Conservation (phyloP, 2,113 vertebrate genomes). For the Vanacampus margaritifer region DNA sequence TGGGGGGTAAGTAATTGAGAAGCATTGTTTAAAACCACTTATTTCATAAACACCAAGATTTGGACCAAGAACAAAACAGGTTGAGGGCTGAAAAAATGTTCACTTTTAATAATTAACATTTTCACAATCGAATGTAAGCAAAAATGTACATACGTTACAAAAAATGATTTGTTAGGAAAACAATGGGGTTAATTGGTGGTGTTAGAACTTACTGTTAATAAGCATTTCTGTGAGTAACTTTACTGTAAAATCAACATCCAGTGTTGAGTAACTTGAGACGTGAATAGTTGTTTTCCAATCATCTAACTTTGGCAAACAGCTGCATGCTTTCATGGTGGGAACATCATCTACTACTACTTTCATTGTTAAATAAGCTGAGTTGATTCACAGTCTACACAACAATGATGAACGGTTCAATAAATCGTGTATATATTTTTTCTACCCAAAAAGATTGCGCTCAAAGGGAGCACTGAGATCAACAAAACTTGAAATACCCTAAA, state of each 20-base stretch:
- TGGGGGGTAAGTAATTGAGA: too few species aligned
- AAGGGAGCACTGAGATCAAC: conserved; percentile 49
- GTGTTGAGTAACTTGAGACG: conserved; percentile 50
- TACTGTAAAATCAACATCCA: conserved; percentile 63
- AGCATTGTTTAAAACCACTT: not conserved
- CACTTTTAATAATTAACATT: not conserved
- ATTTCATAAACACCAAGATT: not conserved
- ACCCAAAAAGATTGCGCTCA: conserved; percentile 47
- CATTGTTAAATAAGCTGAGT: conserved; percentile 15
- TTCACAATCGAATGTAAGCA: conserved; percentile 10
- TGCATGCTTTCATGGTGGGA: conserved; percentile 1
- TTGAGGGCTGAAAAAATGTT: not conserved
- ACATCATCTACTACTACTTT: conserved; percentile 33
- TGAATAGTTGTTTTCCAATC: conserved; percentile 31
- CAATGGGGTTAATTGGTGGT: conserved; percentile 20
- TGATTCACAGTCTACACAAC: conserved; percentile 30
- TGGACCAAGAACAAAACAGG: not conserved
- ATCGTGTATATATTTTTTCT: conserved; percentile 3
- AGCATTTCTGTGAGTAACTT: conserved; percentile 14
- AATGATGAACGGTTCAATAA: conserved; percentile 15
- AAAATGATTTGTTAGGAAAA: conserved; percentile 30
- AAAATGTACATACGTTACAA: conserved; percentile 36
- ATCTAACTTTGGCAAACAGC: conserved; percentile 64
- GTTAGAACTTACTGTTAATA: conserved; percentile 12
- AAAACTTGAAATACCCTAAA: conserved; percentile 44